Base-by-base conservation (phyloP, 2,888 invertebrate species). In the Dryobota labecula region DNA sequence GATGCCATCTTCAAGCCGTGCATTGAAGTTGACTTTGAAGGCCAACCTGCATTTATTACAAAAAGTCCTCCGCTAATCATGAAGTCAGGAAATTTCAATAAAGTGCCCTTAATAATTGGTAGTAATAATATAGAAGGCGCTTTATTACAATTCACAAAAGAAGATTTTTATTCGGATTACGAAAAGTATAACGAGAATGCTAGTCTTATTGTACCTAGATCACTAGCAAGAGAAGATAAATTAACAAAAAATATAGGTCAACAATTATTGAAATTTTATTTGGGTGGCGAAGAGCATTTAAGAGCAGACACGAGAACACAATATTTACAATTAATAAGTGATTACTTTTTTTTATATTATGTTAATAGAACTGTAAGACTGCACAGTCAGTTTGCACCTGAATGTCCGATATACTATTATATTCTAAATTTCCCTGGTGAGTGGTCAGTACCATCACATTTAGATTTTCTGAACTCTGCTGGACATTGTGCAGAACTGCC, bases 41-140 rank as follows among this genome's bases (percentile, higher is more conserved):
- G 95, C 0, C 92, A 93, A 76, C 91, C 93, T 36, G 90, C 93
- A 51, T 96, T 96, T 82, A 86, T 96, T 5, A 91, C 92, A 7
- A 95, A 92, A 86, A 92, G 91, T 72, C 96, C 96, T 45, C 82
- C 82, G 47, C 61, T 87, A n/a, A 90, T 95, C 62, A 81, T 96
- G 67, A 95, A 94, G 85, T 92, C 94, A 41, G 94, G 94, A 36
- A 92, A 92, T 70, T 93, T 92, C 68, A 93, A 94, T 81, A 95
- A 94, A 87, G 94, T 96, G 0, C 96, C 96, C 2, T 80, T 96
- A 67, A 93, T 96, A 60, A 94, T 95, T 58, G 96, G 96, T 24
- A 92, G 92, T 79, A 94, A 93, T 79, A 93, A 94, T 68, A 90
- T 91, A 69, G 95, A 95, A 87, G 93, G 87, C 3, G 87, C 90